Evolutionary conservation across 2,797 vertebrate species (phyloP).

Genomic region (Amblyraja radiata): DNA sequence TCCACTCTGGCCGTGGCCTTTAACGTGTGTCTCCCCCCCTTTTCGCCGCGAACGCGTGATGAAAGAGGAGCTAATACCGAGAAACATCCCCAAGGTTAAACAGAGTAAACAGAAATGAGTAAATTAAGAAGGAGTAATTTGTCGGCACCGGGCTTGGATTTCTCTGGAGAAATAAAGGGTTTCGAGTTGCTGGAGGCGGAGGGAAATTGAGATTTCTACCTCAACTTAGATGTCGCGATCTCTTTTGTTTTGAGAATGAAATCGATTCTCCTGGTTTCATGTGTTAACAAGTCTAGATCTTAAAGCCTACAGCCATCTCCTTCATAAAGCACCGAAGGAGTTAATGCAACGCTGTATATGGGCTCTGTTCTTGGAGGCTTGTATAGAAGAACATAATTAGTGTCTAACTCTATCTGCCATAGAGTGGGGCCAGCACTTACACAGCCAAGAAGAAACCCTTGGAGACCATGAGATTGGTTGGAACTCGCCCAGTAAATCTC

Average conservation of each 20-base stretch:
- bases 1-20: neutral
- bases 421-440: conserved; percentile 32
- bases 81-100: neutral
- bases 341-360: neutral
- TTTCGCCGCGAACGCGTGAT: neutral
- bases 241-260: neutral
- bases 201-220: neutral
- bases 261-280: neutral
- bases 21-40: neutral
- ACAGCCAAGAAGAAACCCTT: conserved; percentile 32
- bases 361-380: conserved; percentile 7
- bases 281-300: neutral
- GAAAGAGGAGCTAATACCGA: neutral
- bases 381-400: conserved; percentile 30
- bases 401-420: conserved; percentile 26
- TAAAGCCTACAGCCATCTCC: neutral
- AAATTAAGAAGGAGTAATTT: neutral
- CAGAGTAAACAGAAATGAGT: neutral
- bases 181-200: neutral
- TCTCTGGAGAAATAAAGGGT: conserved; percentile 12
- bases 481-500: conserved; percentile 33
- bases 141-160: neutral
- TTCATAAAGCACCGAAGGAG: neutral
- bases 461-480: conserved; percentile 30
- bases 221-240: neutral